Evolutionary conservation across 2,797 vertebrate genomes (phyloP), one percentile per base, ranked within the genome.

Genomic region (Rhynchonycteris naso): DNA sequence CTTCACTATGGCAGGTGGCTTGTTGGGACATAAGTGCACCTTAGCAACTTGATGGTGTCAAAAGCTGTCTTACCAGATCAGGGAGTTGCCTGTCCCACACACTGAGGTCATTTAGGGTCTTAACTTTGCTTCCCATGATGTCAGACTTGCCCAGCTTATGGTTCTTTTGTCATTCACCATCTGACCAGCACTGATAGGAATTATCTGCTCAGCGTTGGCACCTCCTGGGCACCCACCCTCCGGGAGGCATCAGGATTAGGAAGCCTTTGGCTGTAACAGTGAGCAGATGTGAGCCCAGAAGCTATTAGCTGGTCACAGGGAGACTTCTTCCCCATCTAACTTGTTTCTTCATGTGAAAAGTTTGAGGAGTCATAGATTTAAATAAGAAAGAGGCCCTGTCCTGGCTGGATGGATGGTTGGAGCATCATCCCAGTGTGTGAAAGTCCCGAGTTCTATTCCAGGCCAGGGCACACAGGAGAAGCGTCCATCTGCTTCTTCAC

Each of bases 131-230:
- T 8, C 19, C 35, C 21, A 2, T 0, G 76, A 28, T 16, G 14
- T 43, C n/a, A 30, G 56, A 56, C 56, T 38, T 72, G n/a, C 47
- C 61, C 9, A 12, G 14, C 10, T 11, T 50, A 47, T 7, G 2
- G n/a, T 72, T 56, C 12, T 0, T 15, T 28, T 11, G 33, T 33
- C 5, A 0, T 43, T 52, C 4, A 3, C 68, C 14, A 2, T 35
- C 38, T 38, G 54, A n/a, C 54, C 15, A 28, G 22, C 47, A 14
- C 66, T 22, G 9, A 59, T 15, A 28, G 52, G 24, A 75, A 50
- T 69, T 19, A 24, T 66, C 38, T 35, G 22, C 38, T 26, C 5
- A 69, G 7, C 24, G n/a, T 35, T 5, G 2, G 24, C 12, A n/a
- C 33, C 2, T 24, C 58, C 47, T 1, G 21, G 24, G 19, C 0